These are phyloP conservation scores for Caenorhabditis inopinata DNA, from an alignment of 1,140 invertebrate genomes.

Conservation along the genomic window DNA sequence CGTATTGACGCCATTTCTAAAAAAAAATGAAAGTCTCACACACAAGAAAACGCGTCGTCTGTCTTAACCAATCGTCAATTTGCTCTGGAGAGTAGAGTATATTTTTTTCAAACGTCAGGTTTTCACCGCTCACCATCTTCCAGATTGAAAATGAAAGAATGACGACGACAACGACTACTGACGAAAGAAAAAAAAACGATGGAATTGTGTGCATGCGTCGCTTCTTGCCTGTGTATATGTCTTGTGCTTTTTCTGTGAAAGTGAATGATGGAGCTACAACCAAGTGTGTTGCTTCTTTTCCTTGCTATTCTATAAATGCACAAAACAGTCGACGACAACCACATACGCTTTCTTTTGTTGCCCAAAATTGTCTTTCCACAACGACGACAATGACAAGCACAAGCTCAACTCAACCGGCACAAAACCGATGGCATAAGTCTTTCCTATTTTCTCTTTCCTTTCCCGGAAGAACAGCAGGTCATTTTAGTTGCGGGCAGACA, in stretches of 20 bases:
- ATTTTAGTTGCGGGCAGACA: constrained; percentile 26
- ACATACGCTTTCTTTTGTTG: constrained; percentile 18
- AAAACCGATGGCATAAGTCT: background rate
- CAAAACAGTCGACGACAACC: background rate
- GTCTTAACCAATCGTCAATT: constrained; percentile 23
- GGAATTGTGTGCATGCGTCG: background rate
- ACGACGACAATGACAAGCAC: background rate
- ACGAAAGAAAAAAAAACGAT: background rate
- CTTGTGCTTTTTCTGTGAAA: background rate
- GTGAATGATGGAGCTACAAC: constrained; percentile 8
- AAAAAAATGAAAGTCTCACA: background rate
- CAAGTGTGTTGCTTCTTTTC: constrained; percentile 7
- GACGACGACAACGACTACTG: background rate
- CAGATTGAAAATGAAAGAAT: constrained; percentile 14
- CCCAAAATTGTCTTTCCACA: constrained; percentile 16
- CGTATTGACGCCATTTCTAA: background rate
- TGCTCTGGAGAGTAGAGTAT: background rate
- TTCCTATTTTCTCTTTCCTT: background rate
- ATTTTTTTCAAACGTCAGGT: background rate
- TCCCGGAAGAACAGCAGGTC: constrained; percentile 25
- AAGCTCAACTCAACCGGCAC: constrained; percentile 29
- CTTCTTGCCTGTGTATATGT: background rate
- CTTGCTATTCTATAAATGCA: background rate
- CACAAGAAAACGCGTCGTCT: background rate
- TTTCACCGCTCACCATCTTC: constrained; percentile 7